phyloP scores from a whole-genome alignment of 2,113 vertebrate species.

The Atractosteus spatula region DNA sequence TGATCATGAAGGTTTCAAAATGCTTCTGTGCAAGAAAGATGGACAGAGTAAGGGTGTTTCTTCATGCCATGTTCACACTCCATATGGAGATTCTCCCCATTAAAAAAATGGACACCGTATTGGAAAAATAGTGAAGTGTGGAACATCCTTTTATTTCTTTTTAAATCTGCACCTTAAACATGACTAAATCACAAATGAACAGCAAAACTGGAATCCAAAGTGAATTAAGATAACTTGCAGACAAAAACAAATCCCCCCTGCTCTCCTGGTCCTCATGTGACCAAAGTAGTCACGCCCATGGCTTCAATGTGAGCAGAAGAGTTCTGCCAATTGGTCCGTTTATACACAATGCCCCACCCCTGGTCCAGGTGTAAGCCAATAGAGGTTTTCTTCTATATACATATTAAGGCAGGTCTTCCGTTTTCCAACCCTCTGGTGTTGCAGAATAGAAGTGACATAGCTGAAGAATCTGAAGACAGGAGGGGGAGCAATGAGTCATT shows the following conservation, averaged over 20 bases:
- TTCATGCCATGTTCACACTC: too few relatives aligned
- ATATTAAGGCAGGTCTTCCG: slow-evolving; percentile 58
- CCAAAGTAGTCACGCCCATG: slow-evolving; percentile 46
- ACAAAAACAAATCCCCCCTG: slow-evolving; percentile 36
- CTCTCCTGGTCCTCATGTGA: slow-evolving; percentile 34
- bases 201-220: slow-evolving; percentile 40
- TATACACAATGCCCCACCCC: slow-evolving; percentile 49
- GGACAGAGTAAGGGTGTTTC: too few relatives aligned
- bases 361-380: slow-evolving; percentile 63
- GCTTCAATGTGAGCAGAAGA: slow-evolving; percentile 47
- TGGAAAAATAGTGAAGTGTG: too few relatives aligned
- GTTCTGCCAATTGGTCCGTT: slow-evolving; percentile 63
- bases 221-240: slow-evolving; percentile 37
- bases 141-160: slow-evolving; percentile 48
- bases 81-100: too few relatives aligned
- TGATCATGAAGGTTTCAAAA: too few relatives aligned
- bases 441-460: slow-evolving; percentile 54
- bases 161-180: slow-evolving; percentile 40
- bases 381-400: slow-evolving; percentile 54
- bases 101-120: too few relatives aligned
- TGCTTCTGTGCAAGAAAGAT: too few relatives aligned
- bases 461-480: slow-evolving; percentile 68
- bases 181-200: slow-evolving; percentile 44
- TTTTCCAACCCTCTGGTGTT: slow-evolving; percentile 18
- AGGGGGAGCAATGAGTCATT: slow-evolving; percentile 57